Evolutionary conservation across 2,888 invertebrate species (phyloP).

Genomic region (Apotomis betuletana): DNA sequence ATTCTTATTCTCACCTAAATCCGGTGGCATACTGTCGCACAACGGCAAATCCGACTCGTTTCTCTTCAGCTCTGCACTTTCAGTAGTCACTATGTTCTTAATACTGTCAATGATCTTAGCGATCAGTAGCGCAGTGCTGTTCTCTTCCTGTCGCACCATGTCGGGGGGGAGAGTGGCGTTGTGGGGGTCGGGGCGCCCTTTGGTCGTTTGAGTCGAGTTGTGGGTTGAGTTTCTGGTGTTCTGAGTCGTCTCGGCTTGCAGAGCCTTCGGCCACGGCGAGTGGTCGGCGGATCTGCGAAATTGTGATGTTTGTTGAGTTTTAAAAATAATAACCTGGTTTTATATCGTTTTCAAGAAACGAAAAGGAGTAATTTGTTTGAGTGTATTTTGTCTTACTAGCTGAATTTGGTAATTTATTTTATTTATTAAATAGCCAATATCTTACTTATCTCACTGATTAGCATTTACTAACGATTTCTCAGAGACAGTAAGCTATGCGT

Average conservation of each 20-base stretch:
- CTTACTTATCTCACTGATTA: too few relatives aligned
- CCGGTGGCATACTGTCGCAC: conserved; percentile 86
- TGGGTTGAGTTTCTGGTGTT: conserved; percentile 50
- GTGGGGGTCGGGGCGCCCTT: conserved; percentile 43
- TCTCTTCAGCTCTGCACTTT: conserved; percentile 55
- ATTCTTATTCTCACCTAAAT: conserved; percentile 81
- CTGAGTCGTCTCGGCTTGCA: conserved; percentile 47
- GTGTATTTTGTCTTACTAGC: too few relatives aligned
- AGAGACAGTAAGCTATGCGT: too few relatives aligned
- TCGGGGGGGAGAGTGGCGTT: not conserved
- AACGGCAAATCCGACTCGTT: conserved; percentile 65
- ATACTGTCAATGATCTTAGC: conserved; percentile 64
- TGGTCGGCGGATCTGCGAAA: conserved; percentile 63
- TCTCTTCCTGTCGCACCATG: conserved; percentile 28
- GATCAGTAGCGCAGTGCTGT: conserved; percentile 60
- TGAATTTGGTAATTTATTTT: too few relatives aligned
- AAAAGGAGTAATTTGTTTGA: too few relatives aligned
- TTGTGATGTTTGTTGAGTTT: not conserved
- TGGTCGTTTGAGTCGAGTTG: conserved; percentile 18
- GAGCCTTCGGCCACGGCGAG: conserved; percentile 60
- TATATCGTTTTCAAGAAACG: too few relatives aligned
- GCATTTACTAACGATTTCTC: too few relatives aligned
- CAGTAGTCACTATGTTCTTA: conserved; percentile 63
- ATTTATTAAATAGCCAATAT: too few relatives aligned
- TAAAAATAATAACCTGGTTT: not conserved